Conservation (phyloP, 2,113 vertebrate genomes). For the Melanotaenia duboulayi region DNA sequence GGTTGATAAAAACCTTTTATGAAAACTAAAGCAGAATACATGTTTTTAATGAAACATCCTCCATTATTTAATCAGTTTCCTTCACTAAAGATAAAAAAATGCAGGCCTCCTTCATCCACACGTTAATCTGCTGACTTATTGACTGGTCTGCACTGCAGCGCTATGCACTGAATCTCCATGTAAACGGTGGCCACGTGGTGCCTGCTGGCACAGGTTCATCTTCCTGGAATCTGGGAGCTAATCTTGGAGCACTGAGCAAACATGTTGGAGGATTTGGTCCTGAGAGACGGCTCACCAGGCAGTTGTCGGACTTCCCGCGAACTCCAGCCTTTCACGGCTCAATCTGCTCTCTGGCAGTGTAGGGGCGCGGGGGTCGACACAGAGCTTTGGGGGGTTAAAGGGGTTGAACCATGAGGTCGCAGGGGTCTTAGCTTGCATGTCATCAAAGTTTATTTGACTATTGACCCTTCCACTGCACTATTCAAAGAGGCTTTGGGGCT, state of each 20-base stretch:
- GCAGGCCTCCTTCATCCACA: not conserved
- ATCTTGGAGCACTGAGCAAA: conserved; percentile 11
- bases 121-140: too few relatives aligned
- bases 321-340: conserved; percentile 18
- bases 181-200: not conserved
- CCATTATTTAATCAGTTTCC: too few relatives aligned
- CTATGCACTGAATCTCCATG: not conserved
- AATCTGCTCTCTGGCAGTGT: conserved; percentile 12
- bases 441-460: conserved; percentile 68
- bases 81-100: too few relatives aligned
- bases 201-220: not conserved
- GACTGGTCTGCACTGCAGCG: not conserved
- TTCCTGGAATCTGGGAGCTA: not conserved
- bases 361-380: not conserved
- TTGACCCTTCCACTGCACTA: conserved; percentile 48
- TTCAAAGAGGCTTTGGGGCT: conserved; percentile 31
- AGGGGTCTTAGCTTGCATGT: conserved; percentile 35
- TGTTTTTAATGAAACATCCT: too few relatives aligned
- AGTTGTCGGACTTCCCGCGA: conserved; percentile 11
- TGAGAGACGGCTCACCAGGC: not conserved
- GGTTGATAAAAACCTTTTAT: too few relatives aligned
- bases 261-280: conserved; percentile 11
- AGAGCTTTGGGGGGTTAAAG: conserved; percentile 22
- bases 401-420: conserved; percentile 15
- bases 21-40: too few relatives aligned